Evolutionary conservation across 2,113 vertebrate genomes (phyloP), one percentile per base, ranked within the genome.

Genomic region (Aegithalos caudatus): DNA sequence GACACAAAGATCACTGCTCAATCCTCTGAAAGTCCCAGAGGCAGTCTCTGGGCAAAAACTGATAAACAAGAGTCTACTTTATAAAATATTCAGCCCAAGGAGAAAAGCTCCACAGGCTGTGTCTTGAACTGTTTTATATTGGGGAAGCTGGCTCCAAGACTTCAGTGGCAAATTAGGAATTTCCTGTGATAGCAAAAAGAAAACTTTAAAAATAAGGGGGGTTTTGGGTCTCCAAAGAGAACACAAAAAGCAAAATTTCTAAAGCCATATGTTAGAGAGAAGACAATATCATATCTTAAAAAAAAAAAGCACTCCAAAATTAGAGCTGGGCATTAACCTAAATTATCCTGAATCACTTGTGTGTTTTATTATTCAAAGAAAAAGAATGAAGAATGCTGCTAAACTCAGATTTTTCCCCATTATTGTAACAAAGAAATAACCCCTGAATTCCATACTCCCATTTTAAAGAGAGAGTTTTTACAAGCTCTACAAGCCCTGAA

Each of bases 41-140:
- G 76, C 88, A 67, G 16, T 14, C 50, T 77, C 38, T 25, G 51
- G 27, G 42, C n/a, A 91, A 71, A 93, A 92, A n/a, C 21, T 65
- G 33, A 62, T 85, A 94, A 97, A 80, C 71, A 57, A 76, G 71
- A 56, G 56, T 25, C 81, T 40, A 16, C 38, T 64, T 81, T 69
- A 95, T 53, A 70, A 85, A 94, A 90, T 51, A 37, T 27, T 89
- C 47, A 84, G 35, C 13, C 42, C 76, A 73, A 95, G 72, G 28
- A 74, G 94, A 70, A 94, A 89, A 88, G 80, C 54, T 82, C 65
- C 29, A 73, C 4, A 79, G 60, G 27, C 40, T 50, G 57, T 23
- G 87, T 40, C 64, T 88, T 45, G 25, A 81, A 73, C 42, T 64
- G 22, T 16, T 95, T 94, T 87, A 50, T 53, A 53, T 51, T 89